Evolutionary conservation across 2,888 invertebrate species (phyloP).

Genomic region (Coleophora deauratella): DNA sequence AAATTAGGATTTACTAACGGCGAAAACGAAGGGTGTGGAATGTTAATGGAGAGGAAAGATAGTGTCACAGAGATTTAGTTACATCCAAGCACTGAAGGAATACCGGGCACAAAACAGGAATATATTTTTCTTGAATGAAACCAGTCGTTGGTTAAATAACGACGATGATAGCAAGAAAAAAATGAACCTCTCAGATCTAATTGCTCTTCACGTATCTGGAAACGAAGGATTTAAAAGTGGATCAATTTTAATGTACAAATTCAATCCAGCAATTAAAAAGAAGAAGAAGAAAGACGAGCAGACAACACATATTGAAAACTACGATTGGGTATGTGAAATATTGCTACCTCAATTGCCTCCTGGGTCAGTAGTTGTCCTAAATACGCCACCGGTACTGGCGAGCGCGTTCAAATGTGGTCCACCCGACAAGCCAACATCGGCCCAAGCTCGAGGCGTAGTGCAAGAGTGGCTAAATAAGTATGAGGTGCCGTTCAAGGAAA

Average conservation of each 20-base stretch:
- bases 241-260: background rate
- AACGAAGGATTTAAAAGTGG: conserved; percentile 2
- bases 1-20: conserved; percentile 7
- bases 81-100: conserved; percentile 2
- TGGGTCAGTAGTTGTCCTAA: conserved; percentile 4
- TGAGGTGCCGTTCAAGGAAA: conserved; percentile 1
- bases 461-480: conserved; percentile 3
- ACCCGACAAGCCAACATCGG: background rate
- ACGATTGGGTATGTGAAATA: conserved; percentile 5
- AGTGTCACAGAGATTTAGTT: conserved; percentile 3
- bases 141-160: background rate
- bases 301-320: conserved; percentile 1
- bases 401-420: no score
- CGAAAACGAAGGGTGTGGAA: background rate
- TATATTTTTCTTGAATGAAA: conserved; percentile 7
- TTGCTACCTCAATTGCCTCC: conserved; percentile 2
- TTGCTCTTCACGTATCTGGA: conserved; percentile 2
- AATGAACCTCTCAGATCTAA: background rate
- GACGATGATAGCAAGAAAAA: background rate
- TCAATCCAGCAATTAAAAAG: background rate
- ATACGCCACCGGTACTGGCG: background rate
- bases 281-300: background rate
- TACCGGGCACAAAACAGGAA: conserved; percentile 1
- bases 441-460: background rate
- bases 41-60: conserved; percentile 1